Evolutionary conservation across 2,113 vertebrate genomes (phyloP).

Genomic region (Prolemur simus): DNA sequence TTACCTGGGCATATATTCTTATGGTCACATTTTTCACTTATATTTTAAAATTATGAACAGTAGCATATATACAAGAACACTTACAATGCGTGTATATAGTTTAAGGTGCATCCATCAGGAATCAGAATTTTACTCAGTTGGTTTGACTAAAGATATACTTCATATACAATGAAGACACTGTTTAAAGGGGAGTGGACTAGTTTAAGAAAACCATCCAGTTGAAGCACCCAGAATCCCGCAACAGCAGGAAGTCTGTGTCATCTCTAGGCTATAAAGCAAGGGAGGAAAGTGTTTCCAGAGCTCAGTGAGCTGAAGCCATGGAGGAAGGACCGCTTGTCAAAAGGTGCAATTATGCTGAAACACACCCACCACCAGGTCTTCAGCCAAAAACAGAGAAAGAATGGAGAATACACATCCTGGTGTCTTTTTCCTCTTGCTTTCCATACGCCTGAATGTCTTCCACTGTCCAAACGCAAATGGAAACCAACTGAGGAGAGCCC

Average conservation of each 20-base stretch:
- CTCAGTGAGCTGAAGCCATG: not conserved
- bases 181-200: not conserved
- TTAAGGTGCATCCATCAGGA: not conserved
- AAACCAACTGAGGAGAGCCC: not conserved
- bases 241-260: not conserved
- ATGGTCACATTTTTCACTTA: conserved; percentile 24
- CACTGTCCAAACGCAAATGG: not conserved
- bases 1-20: not conserved
- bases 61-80: not conserved
- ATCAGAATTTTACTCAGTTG: not conserved
- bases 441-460: not conserved
- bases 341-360: not conserved
- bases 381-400: not conserved
- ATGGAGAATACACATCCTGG: not conserved
- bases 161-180: not conserved
- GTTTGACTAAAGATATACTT: not conserved
- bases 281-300: not conserved
- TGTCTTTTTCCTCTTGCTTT: not conserved
- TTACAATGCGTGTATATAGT: not conserved
- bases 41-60: conserved; percentile 3
- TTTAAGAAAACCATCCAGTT: not conserved
- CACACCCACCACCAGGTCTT: not conserved
- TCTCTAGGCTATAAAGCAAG: not conserved
- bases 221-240: not conserved
- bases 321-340: not conserved